Conservation (phyloP, 2,888 invertebrate genomes). For the Minunthozetes semirufus region DNA sequence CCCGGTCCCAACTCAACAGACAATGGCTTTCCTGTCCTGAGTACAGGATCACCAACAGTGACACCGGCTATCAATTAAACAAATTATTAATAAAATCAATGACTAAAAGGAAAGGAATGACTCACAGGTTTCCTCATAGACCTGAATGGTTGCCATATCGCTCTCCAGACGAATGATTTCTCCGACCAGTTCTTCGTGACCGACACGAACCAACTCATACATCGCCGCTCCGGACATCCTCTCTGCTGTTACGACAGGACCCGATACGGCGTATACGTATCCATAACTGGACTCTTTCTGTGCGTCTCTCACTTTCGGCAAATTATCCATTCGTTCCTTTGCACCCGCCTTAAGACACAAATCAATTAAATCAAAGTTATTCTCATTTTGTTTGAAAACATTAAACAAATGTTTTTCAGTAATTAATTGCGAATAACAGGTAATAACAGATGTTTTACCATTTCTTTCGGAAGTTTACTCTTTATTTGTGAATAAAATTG, state of each 20-base stretch:
- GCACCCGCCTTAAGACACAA: conserved; percentile 7
- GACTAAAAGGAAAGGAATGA: background rate
- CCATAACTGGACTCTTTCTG: conserved; percentile 84
- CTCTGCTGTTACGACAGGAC: conserved; percentile 98
- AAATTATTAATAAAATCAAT: background rate
- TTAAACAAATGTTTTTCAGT: no score
- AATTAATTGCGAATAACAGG: no score
- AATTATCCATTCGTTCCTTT: conserved; percentile 41
- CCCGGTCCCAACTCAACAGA: conserved; percentile 99
- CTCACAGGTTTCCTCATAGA: conserved; percentile 58
- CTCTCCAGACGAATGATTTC: conserved; percentile 99
- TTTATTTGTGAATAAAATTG: background rate
- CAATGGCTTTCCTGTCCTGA: conserved; percentile 95
- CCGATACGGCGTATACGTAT: conserved; percentile 94
- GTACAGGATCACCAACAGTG: conserved; percentile 97
- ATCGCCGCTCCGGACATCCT: conserved; percentile 99
- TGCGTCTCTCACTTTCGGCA: conserved; percentile 69
- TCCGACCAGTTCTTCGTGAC: conserved; percentile 94
- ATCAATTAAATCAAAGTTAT: background rate
- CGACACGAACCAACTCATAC: conserved; percentile 99
- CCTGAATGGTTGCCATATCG: conserved; percentile 99
- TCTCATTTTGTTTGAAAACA: background rate
- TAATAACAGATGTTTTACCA: no score
- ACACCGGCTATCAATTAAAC: conserved; percentile 68
- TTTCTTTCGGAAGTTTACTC: no score